Evolutionary conservation across 2,113 vertebrate species (phyloP), one percentile per base, ranked within the genome.

Genomic region (Phyllostomus discolor): DNA sequence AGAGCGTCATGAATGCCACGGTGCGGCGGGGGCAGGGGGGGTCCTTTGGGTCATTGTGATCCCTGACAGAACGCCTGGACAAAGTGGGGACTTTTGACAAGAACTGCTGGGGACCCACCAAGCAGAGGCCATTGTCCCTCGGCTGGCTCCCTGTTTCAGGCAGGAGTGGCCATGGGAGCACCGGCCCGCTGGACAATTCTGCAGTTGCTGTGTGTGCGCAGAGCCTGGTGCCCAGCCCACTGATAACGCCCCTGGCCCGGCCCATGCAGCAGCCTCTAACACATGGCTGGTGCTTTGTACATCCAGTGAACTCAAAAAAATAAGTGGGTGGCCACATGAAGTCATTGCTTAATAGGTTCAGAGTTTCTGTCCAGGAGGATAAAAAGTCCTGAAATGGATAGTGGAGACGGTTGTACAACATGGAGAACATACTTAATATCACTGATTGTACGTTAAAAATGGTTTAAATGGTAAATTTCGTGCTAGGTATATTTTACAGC

Each of bases 1-100:
- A 5, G 24, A 31, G 66, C 6, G 0, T 33, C 3, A 17, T 2
- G 2, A 43, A 1, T 0, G 0, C 10, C 24, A 8, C 4, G 3
- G 20, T 41, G n/a, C n/a, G n/a, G n/a, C n/a, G n/a, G n/a, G n/a
- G n/a, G n/a, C n/a, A n/a, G n/a, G n/a, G n/a, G 12, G 7, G 78
- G 52, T 33, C 26, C n/a, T 11, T 1, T 38, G 59, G 59, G 5
- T 52, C 57, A 20, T 0, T 1, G 6, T 14, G 52, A 59, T 2
- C 48, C 31, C 54, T 19, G 19, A 75, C 86, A 48, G 17, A 50
- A 52, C 10, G 17, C 7, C 22, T 2, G 43, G 10, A 48, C 12
- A 86, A 48, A 59, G 87, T 1, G 35, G 76, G 64, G 54, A 33
- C 17, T 52, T 76, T 43, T 12, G 16, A 80, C 10, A 10, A 17